Base-by-base conservation (phyloP, 1,140 invertebrate species). In the Diachasma alloeum region DNA sequence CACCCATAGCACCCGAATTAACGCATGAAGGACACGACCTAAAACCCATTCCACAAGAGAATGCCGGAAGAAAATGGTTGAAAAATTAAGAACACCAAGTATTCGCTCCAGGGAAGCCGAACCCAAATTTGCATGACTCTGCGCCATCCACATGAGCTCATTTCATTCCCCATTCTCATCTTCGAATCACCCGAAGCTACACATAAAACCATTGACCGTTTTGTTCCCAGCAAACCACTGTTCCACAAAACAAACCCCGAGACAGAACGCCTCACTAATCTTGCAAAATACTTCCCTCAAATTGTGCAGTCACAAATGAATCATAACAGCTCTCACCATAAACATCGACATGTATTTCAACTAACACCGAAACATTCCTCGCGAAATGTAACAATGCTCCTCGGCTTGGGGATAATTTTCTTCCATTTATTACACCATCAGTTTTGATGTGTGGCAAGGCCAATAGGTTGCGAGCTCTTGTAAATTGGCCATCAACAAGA, bases 391-490 rank as follows among this genome's bases (percentile, higher is more conserved):
- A 74, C 53, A 74, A 66, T 67, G 39, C 17, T 44, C 39, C 39
- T 66, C 39, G 37, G 44, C 44, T 37, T 46, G 63, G 37, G 13
- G 31, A 17, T 68, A 31, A 75, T 75, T 72, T 36, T 72, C 31
- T 26, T n/a, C 36, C 22, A 44, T 56, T 63, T 63, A 26, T 31
- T 63, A 53, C 42, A 72, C 26, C n/a, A 46, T 67, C 63, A 37
- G 66, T 68, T 42, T 67, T 75, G 73, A 75, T 75, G 42, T 75
- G 26, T 67, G 36, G 59, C 72, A 74, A 74, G 72, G 73, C 66
- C 73, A 75, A 74, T 48, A 75, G n/a, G 53, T 13, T 75, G 19
- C 15, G n/a, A 72, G 48, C 48, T 13, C 3, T 31, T 70, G 67
- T 46, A 56, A 70, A 75, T 70, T 75, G 74, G n/a, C 74, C 24